Percentiles rank a stretch among this genome's conserved stretches.
These are phyloP conservation scores for Rhinogobio ventralis DNA, from an alignment of 2,797 vertebrate species.

Conservation along the genomic window DNA sequence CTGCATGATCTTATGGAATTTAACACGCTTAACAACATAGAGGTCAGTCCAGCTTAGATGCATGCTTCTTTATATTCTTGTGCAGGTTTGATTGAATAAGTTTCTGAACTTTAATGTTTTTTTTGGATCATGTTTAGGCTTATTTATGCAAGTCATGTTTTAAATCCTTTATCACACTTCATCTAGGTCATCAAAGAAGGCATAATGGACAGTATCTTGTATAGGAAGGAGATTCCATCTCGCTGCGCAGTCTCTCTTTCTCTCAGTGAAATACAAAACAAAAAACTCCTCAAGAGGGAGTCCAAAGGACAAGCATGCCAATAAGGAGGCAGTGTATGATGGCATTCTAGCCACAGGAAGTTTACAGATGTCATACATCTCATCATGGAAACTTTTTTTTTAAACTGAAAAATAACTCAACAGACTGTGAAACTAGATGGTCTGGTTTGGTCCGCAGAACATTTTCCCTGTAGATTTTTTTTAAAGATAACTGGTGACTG, in stretches of 20 bases:
- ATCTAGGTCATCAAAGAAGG: constrained; percentile 91
- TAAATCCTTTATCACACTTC: constrained; percentile 9
- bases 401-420: constrained; percentile 45
- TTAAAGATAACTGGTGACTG: constrained; percentile 29
- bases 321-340: constrained; percentile 46
- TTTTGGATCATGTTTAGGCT: background rate
- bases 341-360: constrained; percentile 28
- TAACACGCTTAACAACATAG: constrained; percentile 96
- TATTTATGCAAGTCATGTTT: background rate
- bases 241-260: constrained; percentile 83
- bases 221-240: constrained; percentile 86
- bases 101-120: background rate
- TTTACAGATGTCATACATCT: constrained; percentile 44
- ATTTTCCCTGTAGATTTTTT: constrained; percentile 17
- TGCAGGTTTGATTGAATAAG: background rate
- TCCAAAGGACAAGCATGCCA: constrained; percentile 69
- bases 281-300: constrained; percentile 84
- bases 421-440: constrained; percentile 42
- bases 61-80: background rate
- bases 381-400: constrained; percentile 57
- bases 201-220: constrained; percentile 88
- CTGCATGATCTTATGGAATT: constrained; percentile 98
- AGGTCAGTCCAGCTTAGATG: constrained; percentile 77
- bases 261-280: constrained; percentile 87
- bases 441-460: constrained; percentile 41